Evolutionary conservation across 2,113 vertebrate species (phyloP), one percentile per base, ranked within the genome.

Genomic region (Rissa tridactyla): DNA sequence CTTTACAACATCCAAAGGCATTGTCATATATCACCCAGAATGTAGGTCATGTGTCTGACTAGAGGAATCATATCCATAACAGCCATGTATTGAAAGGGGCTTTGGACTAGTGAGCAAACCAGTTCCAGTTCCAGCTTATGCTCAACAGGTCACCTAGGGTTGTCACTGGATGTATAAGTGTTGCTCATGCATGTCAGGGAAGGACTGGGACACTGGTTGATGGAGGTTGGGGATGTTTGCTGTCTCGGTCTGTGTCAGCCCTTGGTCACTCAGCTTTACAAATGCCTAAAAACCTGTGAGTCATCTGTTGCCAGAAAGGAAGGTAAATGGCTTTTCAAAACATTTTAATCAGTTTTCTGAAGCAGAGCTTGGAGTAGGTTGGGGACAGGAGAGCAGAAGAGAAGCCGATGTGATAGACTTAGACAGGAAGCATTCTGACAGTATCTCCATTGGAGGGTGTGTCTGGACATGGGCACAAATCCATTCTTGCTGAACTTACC

Each of bases 1-100:
- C 15, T 80, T 65, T 20, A 11, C 0, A 2, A 27, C 34, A 57
- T 71, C 71, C 75, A 64, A 82, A 91, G 52, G 46, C 40, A 68
- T 80, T 51, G 20, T 46, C 11, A 42, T 69, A 30, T 0, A 5
- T 55, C 76, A 72, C 27, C 54, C 66, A 8, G 70, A 94, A 87
- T 64, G 52, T 93, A 85, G 93, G 82, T 94, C 86, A 82, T 52
- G 62, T 44, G 58, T 91, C 64, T 94, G 80, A 81, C 44, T 65
- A 2, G 18, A 77, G 58, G 40, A 91, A 30, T 66, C 54, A 23
- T 5, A 77, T 13, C 54, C 9, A 0, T 11, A 47, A 23, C 25
- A 80, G 26, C 13, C 34, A 11, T 0, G 18, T 22, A 25, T 5
- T 71, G 58, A 10, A 83, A 80, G 88, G 36, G n/a, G 23, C 29